A percentile compares a stretch with the other conserved stretches of the same genome.
These are phyloP conservation scores for Orthonyx spaldingii DNA, from an alignment of 2,113 vertebrate genomes.

Conservation along the genomic window DNA sequence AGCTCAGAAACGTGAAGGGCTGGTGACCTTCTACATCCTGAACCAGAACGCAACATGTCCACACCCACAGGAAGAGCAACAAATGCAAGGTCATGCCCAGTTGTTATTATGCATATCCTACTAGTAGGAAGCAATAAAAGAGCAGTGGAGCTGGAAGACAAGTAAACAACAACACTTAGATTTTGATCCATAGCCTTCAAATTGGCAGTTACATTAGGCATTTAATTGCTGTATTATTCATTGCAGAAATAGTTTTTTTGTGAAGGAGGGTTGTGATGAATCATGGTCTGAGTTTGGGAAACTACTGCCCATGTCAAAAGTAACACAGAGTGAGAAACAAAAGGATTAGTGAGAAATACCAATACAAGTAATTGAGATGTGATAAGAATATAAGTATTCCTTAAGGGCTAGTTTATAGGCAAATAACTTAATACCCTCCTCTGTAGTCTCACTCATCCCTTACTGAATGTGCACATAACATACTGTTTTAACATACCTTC, in stretches of 20 bases:
- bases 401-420: background rate
- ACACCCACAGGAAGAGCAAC: slow-evolving; percentile 24
- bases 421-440: background rate
- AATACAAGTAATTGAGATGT: background rate
- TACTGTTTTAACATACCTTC: background rate
- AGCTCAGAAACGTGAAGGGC: background rate
- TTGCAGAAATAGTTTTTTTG: background rate
- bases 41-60: background rate
- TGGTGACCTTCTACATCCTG: background rate
- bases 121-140: background rate
- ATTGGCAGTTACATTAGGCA: background rate
- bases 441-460: background rate
- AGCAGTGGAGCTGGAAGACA: background rate
- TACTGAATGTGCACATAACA: background rate
- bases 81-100: background rate
- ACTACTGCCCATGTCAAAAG: background rate
- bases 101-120: background rate
- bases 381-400: background rate
- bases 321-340: background rate
- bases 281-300: background rate
- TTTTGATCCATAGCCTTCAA: background rate
- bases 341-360: background rate
- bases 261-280: background rate
- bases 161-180: background rate
- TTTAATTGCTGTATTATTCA: background rate